These are phyloP conservation scores for Sarcophaga subvicina DNA, from an alignment of 2,888 invertebrate species.

Conservation along the genomic window DNA sequence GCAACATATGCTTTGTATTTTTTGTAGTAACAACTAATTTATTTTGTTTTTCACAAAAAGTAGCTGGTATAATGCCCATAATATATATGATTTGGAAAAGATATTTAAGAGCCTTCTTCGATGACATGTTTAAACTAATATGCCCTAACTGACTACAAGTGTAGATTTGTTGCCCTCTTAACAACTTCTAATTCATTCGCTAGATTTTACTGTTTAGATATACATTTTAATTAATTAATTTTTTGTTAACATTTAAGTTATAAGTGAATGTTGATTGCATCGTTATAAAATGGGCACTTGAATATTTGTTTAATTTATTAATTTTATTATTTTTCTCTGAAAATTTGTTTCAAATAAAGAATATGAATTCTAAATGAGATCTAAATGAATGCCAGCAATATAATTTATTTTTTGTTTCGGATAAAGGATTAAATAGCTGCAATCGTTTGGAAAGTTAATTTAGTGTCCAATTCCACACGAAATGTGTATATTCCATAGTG, in stretches of 20 bases:
- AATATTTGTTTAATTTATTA: not conserved
- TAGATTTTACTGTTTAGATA: too few relatives aligned
- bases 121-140: constrained; percentile 25
- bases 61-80: constrained; percentile 51
- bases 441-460: too few relatives aligned
- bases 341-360: not conserved
- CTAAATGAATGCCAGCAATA: not conserved
- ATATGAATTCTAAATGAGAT: not conserved
- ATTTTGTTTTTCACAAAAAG: constrained; percentile 24
- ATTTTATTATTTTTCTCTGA: constrained; percentile 4
- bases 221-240: too few relatives aligned
- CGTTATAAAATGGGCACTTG: not conserved
- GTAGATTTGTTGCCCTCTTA: too few relatives aligned
- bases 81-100: constrained; percentile 35
- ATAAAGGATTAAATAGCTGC: too few relatives aligned
- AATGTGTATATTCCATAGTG: too few relatives aligned
- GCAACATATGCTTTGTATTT: constrained; percentile 29
- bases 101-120: constrained; percentile 8
- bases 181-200: too few relatives aligned
- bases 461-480: too few relatives aligned
- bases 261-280: too few relatives aligned
- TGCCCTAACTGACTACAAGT: too few relatives aligned
- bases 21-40: constrained; percentile 31
- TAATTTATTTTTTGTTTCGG: too few relatives aligned
- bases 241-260: too few relatives aligned